Evolutionary conservation across 2,113 vertebrate genomes (phyloP), one percentile per base, ranked within the genome.

Genomic region (Mirza zaza): DNA sequence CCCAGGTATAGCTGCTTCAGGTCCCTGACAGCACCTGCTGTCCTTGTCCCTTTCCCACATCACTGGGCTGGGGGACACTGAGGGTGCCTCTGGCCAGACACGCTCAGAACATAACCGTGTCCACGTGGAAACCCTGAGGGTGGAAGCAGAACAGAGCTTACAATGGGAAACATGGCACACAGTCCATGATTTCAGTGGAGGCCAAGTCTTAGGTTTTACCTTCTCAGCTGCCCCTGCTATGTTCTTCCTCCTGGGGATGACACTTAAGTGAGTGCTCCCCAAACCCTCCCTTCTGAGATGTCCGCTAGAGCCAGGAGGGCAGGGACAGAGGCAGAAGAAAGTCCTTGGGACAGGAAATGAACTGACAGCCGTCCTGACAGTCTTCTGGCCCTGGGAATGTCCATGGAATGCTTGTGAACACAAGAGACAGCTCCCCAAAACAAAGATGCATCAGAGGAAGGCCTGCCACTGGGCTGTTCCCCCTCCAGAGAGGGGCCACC

Each of bases 361-460:
- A 27, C n/a, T 1, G 13, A 71, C 7, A n/a, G 29, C 18, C 1
- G 45, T 45, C 1, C 7, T 8, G 12, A 1, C 29, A 34, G 13
- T 61, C 14, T 50, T 75, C 9, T 32, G 65, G 80, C 20, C 50
- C 48, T 14, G 70, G 0, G n/a, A 80, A 52, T 18, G 7, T 13
- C n/a, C 61, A 25, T 27, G 52, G 27, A 59, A 52, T 75, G 4
- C 50, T 7, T 94, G 79, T 21, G 21, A 86, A 71, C 36, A 29
- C 34, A 52, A 48, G 25, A 20, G 45, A 65, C 1, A 59, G 42
- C 3, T 1, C 42, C 59, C 61, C 25, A 63, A 52, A n/a, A 63
- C 6, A 3, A 8, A 61, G 15, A 32, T 0, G 1, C 1, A 3
- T 1, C 14, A 52, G 70, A 36, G 6, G 27, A 88, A 57, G 15